phyloP scores from a whole-genome alignment of 2,797 vertebrate genomes.

The Atherinosoma microstoma region DNA sequence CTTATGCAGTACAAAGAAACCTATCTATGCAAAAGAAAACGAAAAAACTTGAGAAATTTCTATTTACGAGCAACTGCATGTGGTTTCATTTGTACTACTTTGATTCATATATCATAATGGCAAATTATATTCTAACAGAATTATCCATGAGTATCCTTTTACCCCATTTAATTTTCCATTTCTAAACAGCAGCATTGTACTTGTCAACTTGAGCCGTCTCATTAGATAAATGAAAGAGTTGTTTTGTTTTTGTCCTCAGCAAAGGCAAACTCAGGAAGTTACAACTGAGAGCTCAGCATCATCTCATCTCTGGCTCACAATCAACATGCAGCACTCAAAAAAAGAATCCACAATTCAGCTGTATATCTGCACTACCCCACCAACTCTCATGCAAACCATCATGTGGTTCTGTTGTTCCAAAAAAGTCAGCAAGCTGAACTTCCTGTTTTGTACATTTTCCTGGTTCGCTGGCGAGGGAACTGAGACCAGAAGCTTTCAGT shows the following conservation, averaged over 20 bases:
- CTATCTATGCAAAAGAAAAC: neutral
- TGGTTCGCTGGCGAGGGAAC: constrained; percentile 46
- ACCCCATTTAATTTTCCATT: constrained; percentile 1
- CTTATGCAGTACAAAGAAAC: neutral
- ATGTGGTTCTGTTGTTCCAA: constrained; percentile 57
- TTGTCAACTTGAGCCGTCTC: neutral
- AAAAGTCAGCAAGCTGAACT: constrained; percentile 65
- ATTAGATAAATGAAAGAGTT: constrained; percentile 13
- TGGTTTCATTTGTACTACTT: too few species aligned
- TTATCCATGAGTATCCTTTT: neutral
- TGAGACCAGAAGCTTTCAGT: constrained; percentile 30
- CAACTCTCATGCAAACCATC: constrained; percentile 47
- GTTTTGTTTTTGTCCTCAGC: constrained; percentile 16
- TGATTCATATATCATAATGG: too few species aligned
- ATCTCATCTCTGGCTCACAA: constrained; percentile 42
- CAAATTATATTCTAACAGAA: neutral
- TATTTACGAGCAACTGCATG: too few species aligned
- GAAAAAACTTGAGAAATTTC: too few species aligned
- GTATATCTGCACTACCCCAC: constrained; percentile 40
- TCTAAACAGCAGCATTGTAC: constrained; percentile 45
- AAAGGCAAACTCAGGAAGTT: constrained; percentile 64
- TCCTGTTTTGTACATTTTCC: constrained; percentile 74
- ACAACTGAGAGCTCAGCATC: constrained; percentile 59
- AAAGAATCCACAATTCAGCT: constrained; percentile 60
- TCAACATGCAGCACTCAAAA: constrained; percentile 52